Base-by-base conservation (phyloP, 2,113 vertebrate species). In the Emydocephalus ijimae region DNA sequence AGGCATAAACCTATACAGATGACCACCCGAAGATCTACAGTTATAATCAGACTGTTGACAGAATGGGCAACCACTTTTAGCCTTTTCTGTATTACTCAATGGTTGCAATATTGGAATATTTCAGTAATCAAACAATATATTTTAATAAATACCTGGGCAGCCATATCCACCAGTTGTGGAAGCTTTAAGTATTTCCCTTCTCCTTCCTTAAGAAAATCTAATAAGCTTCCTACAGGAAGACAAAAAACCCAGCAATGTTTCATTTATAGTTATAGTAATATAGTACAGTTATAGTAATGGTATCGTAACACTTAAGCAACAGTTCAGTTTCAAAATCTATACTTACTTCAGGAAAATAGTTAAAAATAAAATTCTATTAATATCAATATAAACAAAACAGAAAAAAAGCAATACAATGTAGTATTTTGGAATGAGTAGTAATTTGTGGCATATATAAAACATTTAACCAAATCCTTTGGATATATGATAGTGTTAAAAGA, bases 131-230 rank as follows among this genome's bases (percentile, higher is more conserved):
- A 89, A 0, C 92, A 93, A 93, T 89, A 89, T 5, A 74, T 89
- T 91, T 88, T 45, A 57, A 92, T 15, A 93, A 4, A 94, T 97
- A 99, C 99, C 98, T 99, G 99, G 94, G 99, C 99, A 96, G 99
- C 99, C 99, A 99, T 99, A 96, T 99, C 99, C 5, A 99, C 99
- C 94, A 99, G 96, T 50, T 99, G 97, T 39, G 98, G 98, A 69
- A 99, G 98, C 94, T 99, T 99, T 95, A 99, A 97, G 97, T 98
- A 98, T 92, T 99, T 99, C n/a, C 99, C 99, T 89, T 99, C 99
- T 69, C 98, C 99, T 95, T 99, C 99, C 96, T 99, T 99, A 93
- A 99, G 98, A 96, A 99, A 99, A 96, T 99, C 99, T 57, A 99
- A 96, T 93, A 99, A 97, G 96, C 99, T 99, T 94, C 99, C 99